Conservation (phyloP, 2,113 vertebrate genomes). For the Corvus moneduloides region DNA sequence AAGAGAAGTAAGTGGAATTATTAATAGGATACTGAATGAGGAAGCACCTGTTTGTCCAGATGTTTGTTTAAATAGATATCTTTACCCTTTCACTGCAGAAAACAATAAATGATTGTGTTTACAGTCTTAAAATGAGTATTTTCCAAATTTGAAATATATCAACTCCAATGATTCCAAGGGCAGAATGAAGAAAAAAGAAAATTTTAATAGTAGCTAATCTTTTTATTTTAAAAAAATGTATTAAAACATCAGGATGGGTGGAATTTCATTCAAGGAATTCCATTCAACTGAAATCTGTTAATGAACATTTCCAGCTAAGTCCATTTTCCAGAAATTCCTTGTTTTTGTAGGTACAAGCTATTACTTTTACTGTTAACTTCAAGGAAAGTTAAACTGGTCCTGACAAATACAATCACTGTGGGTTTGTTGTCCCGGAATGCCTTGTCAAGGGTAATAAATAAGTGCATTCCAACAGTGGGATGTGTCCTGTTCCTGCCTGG, state of each 20-base stretch:
- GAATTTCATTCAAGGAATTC: neutral
- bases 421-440: neutral
- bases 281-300: neutral
- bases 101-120: neutral
- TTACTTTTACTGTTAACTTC: neutral
- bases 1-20: neutral
- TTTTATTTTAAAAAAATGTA: rapidly evolving
- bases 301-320: neutral
- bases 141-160: neutral
- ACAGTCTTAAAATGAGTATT: neutral
- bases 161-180: neutral
- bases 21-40: conserved; percentile 12
- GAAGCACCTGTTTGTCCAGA: conserved; percentile 39
- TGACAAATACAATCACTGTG: rapidly evolving
- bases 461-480: neutral
- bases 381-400: neutral
- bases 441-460: neutral
- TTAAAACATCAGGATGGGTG: neutral
- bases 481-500: neutral
- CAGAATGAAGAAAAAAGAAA: neutral
- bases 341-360: neutral
- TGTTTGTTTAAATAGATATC: conserved; percentile 1
- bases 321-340: neutral
- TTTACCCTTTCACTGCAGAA: neutral
- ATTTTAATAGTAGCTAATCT: neutral